Base-by-base conservation (phyloP, 2,113 vertebrate species). In the Esox niger region DNA sequence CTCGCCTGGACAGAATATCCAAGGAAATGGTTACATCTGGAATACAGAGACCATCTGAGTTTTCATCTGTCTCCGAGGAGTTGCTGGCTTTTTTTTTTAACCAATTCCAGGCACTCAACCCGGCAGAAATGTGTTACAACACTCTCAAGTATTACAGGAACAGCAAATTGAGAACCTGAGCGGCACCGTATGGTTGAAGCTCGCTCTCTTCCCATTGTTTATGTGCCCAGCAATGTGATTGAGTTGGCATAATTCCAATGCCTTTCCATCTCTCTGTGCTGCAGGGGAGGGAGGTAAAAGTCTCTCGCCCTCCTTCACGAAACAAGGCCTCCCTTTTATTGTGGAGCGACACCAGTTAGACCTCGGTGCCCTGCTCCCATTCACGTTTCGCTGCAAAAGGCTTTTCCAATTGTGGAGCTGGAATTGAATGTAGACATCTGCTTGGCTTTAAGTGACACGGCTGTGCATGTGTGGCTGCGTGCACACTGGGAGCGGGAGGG, bases 1-100 rank as follows among this genome's bases (percentile, higher is more conserved):
- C 91, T 91, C 90, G 90, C 93, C 94, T 91, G 93, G 93, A 93
- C 93, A 92, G 89, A 90, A 93, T 93, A 93, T 93, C 93, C 93
- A 91, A 93, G 93, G 93, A 94, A 95, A 94, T 93, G 93, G 94
- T 93, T 94, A 93, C 94, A 94, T 94, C 93, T 95, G 94, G 93
- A 95, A 93, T 90, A 90, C 86, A 88, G 90, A 90, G 84, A 90
- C 91, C 93, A 94, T 93, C 90, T 93, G 92, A 94, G 92, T 92
- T 91, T 91, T 93, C 91, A 91, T 95, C 93, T 94, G 93, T 93
- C 76, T 91, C 90, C 13, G 66, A 74, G 73, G 78, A 55, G 59
- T 58, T 74, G 62, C 5, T 35, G 43, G 31, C 59, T 21, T 79
- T 21, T 6, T 52, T 7, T 52, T n/a, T 81, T 71, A 80, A 77